Conservation (phyloP, 2,888 invertebrate species). For the Hirtodrosophila trivittata region DNA sequence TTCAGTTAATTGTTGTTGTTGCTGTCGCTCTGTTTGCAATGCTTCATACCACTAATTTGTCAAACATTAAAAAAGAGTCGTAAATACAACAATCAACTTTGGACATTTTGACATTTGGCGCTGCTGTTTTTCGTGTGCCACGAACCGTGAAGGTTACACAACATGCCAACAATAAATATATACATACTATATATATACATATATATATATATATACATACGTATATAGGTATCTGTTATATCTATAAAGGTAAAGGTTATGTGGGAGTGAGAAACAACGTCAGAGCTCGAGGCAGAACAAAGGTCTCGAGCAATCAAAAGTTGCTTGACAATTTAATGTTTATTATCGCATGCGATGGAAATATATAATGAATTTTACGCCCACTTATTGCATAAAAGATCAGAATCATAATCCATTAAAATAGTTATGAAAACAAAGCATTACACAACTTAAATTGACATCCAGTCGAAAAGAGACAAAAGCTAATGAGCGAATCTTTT, state of each 20-base stretch:
- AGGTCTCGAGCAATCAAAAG: conserved; percentile 10
- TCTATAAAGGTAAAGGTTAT: conserved; percentile 5
- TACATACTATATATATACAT: conserved; percentile 10
- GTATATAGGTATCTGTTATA: conserved; percentile 10
- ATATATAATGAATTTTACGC: background rate
- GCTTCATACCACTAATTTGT: conserved; percentile 70
- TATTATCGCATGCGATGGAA: background rate
- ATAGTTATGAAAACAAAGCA: too few species aligned
- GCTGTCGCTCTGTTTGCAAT: conserved; percentile 44
- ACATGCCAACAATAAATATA: conserved; percentile 2
- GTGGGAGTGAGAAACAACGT: conserved; percentile 39
- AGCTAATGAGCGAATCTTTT: too few species aligned
- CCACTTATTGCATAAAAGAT: background rate
- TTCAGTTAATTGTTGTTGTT: conserved; percentile 29
- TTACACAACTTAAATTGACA: too few species aligned
- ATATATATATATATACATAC: conserved; percentile 15
- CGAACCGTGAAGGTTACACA: conserved; percentile 67
- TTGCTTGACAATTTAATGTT: conserved; percentile 20
- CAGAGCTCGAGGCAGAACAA: conserved; percentile 22
- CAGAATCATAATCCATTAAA: too few species aligned
- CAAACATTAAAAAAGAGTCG: conserved; percentile 73
- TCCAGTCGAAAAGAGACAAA: too few species aligned
- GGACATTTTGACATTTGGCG: conserved; percentile 69
- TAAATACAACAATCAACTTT: conserved; percentile 77
- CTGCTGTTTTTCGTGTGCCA: conserved; percentile 49